Conservation (phyloP, 2,113 vertebrate species). For the Fregetta grallaria region DNA sequence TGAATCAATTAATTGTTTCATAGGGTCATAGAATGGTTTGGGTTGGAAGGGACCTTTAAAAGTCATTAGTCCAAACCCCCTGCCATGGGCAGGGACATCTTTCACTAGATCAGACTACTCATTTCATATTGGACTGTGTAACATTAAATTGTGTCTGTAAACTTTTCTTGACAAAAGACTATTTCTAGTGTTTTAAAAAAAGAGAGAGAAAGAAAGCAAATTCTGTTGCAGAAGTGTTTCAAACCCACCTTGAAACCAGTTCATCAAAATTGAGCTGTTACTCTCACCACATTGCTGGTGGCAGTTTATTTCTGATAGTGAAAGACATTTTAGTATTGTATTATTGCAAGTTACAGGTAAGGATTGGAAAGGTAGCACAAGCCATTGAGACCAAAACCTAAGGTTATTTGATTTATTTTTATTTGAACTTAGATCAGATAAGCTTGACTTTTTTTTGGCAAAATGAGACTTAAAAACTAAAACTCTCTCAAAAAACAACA, state of each 20-base stretch:
- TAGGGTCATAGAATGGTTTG: not conserved
- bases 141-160: not conserved
- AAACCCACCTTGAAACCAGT: not conserved
- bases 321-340: not conserved
- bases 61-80: not conserved
- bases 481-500: not conserved
- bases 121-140: not conserved
- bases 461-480: not conserved
- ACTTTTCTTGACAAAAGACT: not conserved
- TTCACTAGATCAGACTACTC: not conserved
- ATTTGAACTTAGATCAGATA: not conserved
- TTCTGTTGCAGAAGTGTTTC: not conserved
- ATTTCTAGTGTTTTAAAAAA: accelerated
- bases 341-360: not conserved
- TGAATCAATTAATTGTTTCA: not conserved
- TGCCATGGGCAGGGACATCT: not conserved
- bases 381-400: not conserved
- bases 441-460: not conserved
- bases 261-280: not conserved
- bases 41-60: not conserved
- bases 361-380: not conserved
- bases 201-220: not conserved
- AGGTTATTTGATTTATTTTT: not conserved
- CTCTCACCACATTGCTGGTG: not conserved
- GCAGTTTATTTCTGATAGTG: not conserved